Evolutionary conservation across 2,888 invertebrate genomes (phyloP), one percentile per base, ranked within the genome.

Genomic region (Clistopyga incitator): DNA sequence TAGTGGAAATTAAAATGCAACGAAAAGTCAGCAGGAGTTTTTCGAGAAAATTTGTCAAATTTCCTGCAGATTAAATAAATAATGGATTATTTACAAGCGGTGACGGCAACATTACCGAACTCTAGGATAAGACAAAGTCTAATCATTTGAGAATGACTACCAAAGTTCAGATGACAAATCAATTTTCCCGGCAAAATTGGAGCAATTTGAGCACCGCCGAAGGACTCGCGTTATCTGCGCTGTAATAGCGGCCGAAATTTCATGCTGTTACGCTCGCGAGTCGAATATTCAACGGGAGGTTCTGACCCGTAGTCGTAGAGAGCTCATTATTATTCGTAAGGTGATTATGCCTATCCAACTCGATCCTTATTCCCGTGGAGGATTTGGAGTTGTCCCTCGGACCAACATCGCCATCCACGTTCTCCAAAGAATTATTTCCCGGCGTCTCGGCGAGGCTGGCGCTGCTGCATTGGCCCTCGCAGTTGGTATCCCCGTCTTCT

Each of bases 291-390:
- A 45, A 29, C 42, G 34, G 25, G 6, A 23, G 10, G 2, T 72
- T 38, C 2, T 56, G 56, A 25, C 71, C 38, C 20, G 15, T 25
- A 18, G 54, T 45, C 25, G 42, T 42, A 13, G 61, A 72, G 29
- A 74, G 38, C 71, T 90, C 87, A 81, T 89, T 89, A 86, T 87
- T 91, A 86, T 87, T 89, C 86, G 86, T 86, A 71, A 87, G 76
- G 72, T 84, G 87, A 77, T 45, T 13, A 6, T 11, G n/a, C n/a
- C 68, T 65, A 20, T 64, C 78, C 20, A 15, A 15, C 42, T 80
- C 67, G 18, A 42, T 54, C 50, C 45, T 47, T 25, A 18, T 59
- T 77, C 38, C 82, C 2, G 20, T 38, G 11, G 15, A 13, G 11
- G 15, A 15, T 42, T 78, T 82, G 18, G 23, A 65, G 29, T 45